Evolutionary conservation across 53 echinoderm and acorn worm species (phyloP).

Genomic region (Holothuria leucospilota): DNA sequence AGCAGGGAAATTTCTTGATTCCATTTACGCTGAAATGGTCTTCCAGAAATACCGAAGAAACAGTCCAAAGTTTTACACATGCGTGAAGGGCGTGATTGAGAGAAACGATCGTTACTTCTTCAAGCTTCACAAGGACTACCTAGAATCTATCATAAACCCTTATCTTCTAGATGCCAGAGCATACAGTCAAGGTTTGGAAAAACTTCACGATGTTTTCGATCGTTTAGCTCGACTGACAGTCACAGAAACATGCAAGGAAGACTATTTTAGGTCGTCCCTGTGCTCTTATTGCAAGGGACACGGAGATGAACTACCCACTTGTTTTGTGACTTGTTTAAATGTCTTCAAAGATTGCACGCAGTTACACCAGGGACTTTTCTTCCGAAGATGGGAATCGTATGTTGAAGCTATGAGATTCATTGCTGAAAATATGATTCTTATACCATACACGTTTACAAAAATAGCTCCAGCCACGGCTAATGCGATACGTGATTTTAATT

Average conservation of each 20-base stretch:
- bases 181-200: background rate
- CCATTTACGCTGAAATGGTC: background rate
- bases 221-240: background rate
- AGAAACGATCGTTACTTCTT: background rate
- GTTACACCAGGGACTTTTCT: background rate
- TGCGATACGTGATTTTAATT: slow-evolving; percentile 8
- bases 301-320: background rate
- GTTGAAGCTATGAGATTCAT: background rate
- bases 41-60: background rate
- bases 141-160: background rate
- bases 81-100: background rate
- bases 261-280: background rate
- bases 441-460: slow-evolving; percentile 9
- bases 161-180: background rate
- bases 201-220: background rate
- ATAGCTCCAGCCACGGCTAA: background rate
- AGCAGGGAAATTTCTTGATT: background rate
- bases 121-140: slow-evolving; percentile 4
- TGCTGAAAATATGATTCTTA: slow-evolving; percentile 16
- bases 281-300: slow-evolving; percentile 5
- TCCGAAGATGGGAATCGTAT: background rate
- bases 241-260: background rate
- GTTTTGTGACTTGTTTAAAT: background rate
- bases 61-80: background rate
- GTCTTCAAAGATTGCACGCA: background rate